A percentile compares a stretch with the other conserved stretches of the same genome.
Conservation (phyloP, 2,888 invertebrate genomes). For the Helicoverpa assulta region DNA sequence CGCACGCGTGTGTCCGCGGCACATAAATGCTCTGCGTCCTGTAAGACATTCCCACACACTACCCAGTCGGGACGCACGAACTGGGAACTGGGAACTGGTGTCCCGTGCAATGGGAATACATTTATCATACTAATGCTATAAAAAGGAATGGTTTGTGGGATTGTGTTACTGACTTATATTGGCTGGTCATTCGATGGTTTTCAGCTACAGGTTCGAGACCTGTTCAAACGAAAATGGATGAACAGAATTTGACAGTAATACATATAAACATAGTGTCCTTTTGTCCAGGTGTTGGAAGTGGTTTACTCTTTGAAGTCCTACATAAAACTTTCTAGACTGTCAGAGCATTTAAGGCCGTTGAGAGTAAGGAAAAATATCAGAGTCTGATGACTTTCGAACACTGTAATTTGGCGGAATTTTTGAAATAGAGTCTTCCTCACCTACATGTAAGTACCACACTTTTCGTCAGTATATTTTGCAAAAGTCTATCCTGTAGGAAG, state of each 20-base stretch:
- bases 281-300: too few relatives aligned
- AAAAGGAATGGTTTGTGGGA: constrained; percentile 21
- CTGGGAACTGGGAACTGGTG: constrained; percentile 22
- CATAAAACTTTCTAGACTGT: neutral
- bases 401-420: too few relatives aligned
- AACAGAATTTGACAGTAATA: neutral
- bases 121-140: constrained; percentile 35
- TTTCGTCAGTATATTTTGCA: too few relatives aligned
- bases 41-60: constrained; percentile 76
- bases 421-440: too few relatives aligned
- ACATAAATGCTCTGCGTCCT: constrained; percentile 78
- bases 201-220: neutral
- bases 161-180: neutral
- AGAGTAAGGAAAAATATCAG: too few relatives aligned
- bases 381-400: too few relatives aligned
- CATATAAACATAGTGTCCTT: too few relatives aligned
- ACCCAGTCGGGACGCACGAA: constrained; percentile 49
- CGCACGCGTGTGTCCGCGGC: constrained; percentile 85
- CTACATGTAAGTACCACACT: too few relatives aligned
- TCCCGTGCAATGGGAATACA: constrained; percentile 40
- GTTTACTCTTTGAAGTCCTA: neutral
- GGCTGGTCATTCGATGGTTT: neutral
- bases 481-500: too few relatives aligned
- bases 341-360: too few relatives aligned
- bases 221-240: neutral